phyloP scores from a whole-genome alignment of 2,888 invertebrate species.

The Drosophila lacicola region DNA sequence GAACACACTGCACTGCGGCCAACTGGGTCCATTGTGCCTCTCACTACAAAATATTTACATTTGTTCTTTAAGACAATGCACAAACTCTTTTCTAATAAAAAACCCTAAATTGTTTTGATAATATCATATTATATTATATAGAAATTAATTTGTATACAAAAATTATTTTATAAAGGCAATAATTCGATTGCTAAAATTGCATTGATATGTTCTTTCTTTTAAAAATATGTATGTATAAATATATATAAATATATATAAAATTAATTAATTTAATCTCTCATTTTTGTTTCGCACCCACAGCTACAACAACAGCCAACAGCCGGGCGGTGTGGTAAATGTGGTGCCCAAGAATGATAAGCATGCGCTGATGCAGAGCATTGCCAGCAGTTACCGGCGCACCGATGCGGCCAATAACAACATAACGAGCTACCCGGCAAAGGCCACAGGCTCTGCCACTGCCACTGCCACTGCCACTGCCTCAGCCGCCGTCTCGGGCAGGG shows the following conservation, averaged over 20 bases:
- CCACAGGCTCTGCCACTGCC: not conserved
- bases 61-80: no score
- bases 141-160: no score
- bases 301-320: slow-evolving; percentile 73
- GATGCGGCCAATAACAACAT: slow-evolving; percentile 40
- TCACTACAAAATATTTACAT: no score
- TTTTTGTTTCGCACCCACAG: slow-evolving; percentile 45
- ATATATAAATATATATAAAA: not conserved
- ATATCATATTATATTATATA: no score
- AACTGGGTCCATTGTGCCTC: no score
- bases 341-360: slow-evolving; percentile 88
- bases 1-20: no score
- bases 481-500: not conserved
- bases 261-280: not conserved
- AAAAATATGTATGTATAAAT: not conserved
- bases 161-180: no score
- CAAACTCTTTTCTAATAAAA: no score
- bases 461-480: slow-evolving; percentile 75
- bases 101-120: no score
- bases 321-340: slow-evolving; percentile 42
- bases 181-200: no score
- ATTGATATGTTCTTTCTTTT: no score
- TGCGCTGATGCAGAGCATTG: slow-evolving; percentile 90
- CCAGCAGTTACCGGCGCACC: slow-evolving; percentile 87
- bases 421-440: slow-evolving; percentile 23